Evolutionary conservation across 2,797 vertebrate species (phyloP).

Genomic region (Phrynocephalus forsythii): DNA sequence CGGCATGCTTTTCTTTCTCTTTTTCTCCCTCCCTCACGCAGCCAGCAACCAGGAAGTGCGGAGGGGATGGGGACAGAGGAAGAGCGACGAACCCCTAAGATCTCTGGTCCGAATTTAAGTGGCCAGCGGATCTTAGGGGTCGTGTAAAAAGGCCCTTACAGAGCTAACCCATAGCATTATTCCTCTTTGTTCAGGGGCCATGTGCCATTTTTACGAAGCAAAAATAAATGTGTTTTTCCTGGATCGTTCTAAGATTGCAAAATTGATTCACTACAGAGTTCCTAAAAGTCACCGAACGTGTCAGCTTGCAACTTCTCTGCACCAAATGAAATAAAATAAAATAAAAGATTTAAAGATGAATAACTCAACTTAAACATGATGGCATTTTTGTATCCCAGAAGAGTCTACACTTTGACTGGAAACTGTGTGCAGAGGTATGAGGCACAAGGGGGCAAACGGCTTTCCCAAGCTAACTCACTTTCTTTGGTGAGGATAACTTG

Average conservation of each 20-base stretch:
- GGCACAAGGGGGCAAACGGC: neutral
- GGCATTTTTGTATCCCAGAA: neutral
- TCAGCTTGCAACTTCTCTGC: neutral
- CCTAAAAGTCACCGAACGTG: neutral
- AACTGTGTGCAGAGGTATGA: neutral
- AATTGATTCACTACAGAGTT: neutral
- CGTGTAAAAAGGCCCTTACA: neutral
- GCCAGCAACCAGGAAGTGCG: no score
- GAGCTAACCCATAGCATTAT: neutral
- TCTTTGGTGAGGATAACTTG: conserved; percentile 7
- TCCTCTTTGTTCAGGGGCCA: neutral
- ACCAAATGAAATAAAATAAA: neutral
- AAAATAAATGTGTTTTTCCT: neutral
- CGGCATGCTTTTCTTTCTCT: no score
- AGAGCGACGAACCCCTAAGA: no score
- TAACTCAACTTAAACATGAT: neutral
- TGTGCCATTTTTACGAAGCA: neutral
- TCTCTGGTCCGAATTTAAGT: no score
- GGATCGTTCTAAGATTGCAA: neutral
- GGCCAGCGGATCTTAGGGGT: no score
- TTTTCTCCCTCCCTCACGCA: no score
- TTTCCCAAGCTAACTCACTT: neutral
- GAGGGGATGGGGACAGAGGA: no score
- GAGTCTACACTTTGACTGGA: neutral
- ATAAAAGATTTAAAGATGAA: neutral